Conservation (phyloP, 1,140 invertebrate species). For the Leptopilina clavipes region DNA sequence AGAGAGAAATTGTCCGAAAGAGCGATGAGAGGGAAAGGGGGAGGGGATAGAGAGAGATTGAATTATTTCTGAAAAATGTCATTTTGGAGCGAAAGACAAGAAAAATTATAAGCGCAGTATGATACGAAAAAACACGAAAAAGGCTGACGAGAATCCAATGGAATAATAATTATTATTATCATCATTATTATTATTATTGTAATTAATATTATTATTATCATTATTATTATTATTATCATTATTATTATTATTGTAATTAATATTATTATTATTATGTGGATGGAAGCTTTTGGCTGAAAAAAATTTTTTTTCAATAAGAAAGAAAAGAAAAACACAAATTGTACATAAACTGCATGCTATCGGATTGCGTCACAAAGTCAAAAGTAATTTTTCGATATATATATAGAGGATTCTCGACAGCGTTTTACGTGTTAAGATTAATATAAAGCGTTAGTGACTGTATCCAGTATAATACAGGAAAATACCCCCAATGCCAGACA, state of each 20-base stretch:
- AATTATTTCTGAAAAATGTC: slow-evolving; percentile 43
- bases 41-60: slow-evolving; percentile 42
- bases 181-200: no score
- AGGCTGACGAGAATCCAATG: slow-evolving; percentile 57
- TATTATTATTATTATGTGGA: neutral
- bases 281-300: neutral
- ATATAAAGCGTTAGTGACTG: slow-evolving; percentile 71
- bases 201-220: no score
- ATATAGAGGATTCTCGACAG: slow-evolving; percentile 60
- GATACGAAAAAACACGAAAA: slow-evolving; percentile 55
- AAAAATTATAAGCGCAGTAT: slow-evolving; percentile 57
- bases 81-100: slow-evolving; percentile 47
- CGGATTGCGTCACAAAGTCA: slow-evolving; percentile 39
- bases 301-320: slow-evolving; percentile 33
- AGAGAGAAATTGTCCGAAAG: slow-evolving; percentile 41
- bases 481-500: slow-evolving; percentile 72
- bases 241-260: no score
- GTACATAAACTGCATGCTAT: slow-evolving; percentile 43
- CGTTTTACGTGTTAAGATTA: slow-evolving; percentile 61
- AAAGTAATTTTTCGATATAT: slow-evolving; percentile 44
- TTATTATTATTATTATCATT: no score
- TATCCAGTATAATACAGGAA: slow-evolving; percentile 73
- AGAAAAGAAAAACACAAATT: slow-evolving; percentile 39
- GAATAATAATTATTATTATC: neutral
- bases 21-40: slow-evolving; percentile 35